Percentiles rank a stretch among this genome's conserved stretches.
Evolutionary conservation across 2,888 invertebrate genomes (phyloP).

Genomic region (Notodonta ziczac): DNA sequence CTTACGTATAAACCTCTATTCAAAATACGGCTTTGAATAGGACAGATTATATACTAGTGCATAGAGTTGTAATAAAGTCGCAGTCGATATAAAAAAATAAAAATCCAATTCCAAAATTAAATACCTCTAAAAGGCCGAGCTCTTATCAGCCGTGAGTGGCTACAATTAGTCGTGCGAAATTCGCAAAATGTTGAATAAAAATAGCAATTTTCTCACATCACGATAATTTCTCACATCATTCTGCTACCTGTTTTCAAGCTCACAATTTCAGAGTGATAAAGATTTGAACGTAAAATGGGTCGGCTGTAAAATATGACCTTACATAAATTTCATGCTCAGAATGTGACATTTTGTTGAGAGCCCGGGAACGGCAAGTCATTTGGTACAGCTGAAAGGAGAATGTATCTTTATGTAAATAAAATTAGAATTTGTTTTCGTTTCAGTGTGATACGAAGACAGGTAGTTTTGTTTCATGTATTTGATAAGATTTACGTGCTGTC

Average conservation of each 20-base stretch:
- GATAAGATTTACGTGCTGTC: too few relatives aligned
- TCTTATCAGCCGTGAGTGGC: too few relatives aligned
- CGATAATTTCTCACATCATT: not conserved
- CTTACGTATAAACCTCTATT: too few relatives aligned
- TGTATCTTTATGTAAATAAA: conserved; percentile 3
- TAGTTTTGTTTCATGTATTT: too few relatives aligned
- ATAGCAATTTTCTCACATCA: not conserved
- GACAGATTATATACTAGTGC: too few relatives aligned
- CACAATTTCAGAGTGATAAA: conserved; percentile 8
- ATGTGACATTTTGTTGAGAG: conserved; percentile 6
- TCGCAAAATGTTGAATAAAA: not conserved
- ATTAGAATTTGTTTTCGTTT: conserved; percentile 4
- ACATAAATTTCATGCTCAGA: conserved; percentile 16
- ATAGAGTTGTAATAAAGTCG: too few relatives aligned
- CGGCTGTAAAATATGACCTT: conserved; percentile 16
- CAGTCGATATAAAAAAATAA: too few relatives aligned
- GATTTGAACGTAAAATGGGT: conserved; percentile 25
- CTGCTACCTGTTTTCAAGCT: not conserved
- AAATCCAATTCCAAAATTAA: too few relatives aligned
- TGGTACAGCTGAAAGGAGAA: not conserved
- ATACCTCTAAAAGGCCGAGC: too few relatives aligned
- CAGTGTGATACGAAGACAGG: not conserved
- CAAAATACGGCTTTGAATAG: too few relatives aligned
- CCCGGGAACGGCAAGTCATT: not conserved
- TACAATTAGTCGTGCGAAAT: too few relatives aligned